Evolutionary conservation across 1,140 invertebrate species (phyloP), one percentile per base, ranked within the genome.

Genomic region (Drosophila lini): DNA sequence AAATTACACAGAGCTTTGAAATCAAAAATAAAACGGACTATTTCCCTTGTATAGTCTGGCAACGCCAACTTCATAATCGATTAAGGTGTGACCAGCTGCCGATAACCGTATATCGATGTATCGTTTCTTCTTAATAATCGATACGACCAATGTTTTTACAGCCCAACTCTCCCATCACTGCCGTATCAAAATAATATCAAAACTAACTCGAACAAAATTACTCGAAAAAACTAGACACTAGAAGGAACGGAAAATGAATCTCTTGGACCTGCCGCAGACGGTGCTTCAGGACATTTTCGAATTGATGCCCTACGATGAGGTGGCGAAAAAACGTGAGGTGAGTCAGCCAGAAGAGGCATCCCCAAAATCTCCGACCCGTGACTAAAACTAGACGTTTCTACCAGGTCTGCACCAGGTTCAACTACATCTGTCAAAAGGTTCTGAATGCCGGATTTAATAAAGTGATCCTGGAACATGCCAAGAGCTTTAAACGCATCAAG

Each of bases 361-460:
- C 5, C n/a, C 44, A 7, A 11, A 50, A 16, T 34, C 31, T 31
- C 8, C 15, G 42, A 48, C 5, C 63, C 31, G 19, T 53, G 53
- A 70, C 48, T 68, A 48, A 50, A 75, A 88, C 71, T 52, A 68
- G 15, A 55, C 48, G 40, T 38, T 85, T 74, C 56, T 16, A 64
- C 11, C 15, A 92, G 97, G 96, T 98, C n/a, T 97, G 96, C 82
- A 95, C 94, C 78, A 94, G 94, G 40, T 97, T 98, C 71, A 96
- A 98, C 86, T 93, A 94, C 68, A 94, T 96, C 64, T 95, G 96
- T 59, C 94, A 96, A 84, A 94, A 95, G 15, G 92, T 97, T 45
- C 91, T 98, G 3, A 98, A 97, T 81, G 93, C 95, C 71, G 97
- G 97, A 0, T 98, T 98, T 80, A 94, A 95, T 56, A 94, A 95